phyloP scores from a whole-genome alignment of 2,113 vertebrate genomes.

The Urocolius indicus region DNA sequence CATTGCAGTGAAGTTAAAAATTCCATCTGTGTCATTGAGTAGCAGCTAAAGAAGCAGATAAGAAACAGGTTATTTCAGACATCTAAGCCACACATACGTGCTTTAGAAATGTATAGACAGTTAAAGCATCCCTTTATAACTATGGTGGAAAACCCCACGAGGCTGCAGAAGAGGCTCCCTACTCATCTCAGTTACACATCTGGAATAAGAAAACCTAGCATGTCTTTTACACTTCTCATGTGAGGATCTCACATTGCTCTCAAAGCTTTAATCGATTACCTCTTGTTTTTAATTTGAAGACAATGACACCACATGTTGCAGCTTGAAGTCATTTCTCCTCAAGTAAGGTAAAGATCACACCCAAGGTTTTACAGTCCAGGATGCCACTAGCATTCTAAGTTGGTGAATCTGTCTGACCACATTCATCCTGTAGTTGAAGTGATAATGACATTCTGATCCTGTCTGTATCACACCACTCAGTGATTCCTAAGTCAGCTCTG shows the following conservation, averaged over 20 bases:
- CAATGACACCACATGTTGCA: background rate
- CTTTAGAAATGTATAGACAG: background rate
- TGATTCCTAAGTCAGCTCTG: background rate
- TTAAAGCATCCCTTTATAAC: background rate
- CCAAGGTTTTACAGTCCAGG: background rate
- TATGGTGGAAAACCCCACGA: background rate
- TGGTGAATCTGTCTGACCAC: background rate
- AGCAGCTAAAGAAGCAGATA: conserved; percentile 77
- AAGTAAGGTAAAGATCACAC: background rate
- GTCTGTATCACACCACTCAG: background rate
- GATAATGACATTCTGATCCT: background rate
- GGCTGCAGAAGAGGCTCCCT: background rate
- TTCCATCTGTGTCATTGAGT: conserved; percentile 84
- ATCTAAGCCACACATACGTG: background rate
- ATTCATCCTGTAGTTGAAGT: background rate
- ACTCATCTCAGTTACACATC: background rate
- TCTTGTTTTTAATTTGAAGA: background rate
- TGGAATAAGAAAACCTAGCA: background rate
- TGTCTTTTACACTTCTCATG: background rate
- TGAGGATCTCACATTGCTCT: background rate
- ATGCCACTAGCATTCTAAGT: background rate
- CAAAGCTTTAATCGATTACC: background rate
- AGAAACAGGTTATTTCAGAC: background rate
- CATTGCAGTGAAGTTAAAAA: conserved; percentile 83
- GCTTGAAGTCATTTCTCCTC: background rate